These are phyloP conservation scores for Sciurus vulgaris DNA, from an alignment of 2,797 vertebrate genomes.

Conservation along the genomic window DNA sequence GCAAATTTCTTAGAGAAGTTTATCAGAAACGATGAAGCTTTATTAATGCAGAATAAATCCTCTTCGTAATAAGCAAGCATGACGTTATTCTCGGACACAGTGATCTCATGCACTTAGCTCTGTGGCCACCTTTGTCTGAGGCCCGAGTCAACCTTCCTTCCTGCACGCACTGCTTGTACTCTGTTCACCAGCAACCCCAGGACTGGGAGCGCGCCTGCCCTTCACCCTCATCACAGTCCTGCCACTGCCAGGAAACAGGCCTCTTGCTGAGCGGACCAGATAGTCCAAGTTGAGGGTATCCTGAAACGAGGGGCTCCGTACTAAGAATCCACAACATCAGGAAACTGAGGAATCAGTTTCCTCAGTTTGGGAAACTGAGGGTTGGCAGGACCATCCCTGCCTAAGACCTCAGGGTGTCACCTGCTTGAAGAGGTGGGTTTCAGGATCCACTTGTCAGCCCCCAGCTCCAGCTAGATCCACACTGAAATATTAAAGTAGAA, in stretches of 20 bases:
- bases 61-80: not conserved
- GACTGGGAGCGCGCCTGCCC: not conserved
- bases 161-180: no score
- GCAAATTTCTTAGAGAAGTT: not conserved
- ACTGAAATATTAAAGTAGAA: not conserved
- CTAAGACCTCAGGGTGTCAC: not conserved
- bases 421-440: not conserved
- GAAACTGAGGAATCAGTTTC: no score
- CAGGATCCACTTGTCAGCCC: not conserved
- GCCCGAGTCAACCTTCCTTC: no score
- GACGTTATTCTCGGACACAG: not conserved
- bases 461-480: not conserved
- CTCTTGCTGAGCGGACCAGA: no score
- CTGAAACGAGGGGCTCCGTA: not conserved
- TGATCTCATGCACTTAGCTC: not conserved
- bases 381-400: not conserved
- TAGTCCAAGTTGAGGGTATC: not conserved
- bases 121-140: not conserved
- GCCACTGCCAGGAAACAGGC: not conserved
- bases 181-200: not conserved
- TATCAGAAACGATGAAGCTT: not conserved
- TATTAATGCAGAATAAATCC: not conserved
- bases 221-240: not conserved
- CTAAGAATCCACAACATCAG: not conserved
- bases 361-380: not conserved